These are phyloP conservation scores for Amblyteles armatorius DNA, from an alignment of 2,888 invertebrate species.

Conservation along the genomic window DNA sequence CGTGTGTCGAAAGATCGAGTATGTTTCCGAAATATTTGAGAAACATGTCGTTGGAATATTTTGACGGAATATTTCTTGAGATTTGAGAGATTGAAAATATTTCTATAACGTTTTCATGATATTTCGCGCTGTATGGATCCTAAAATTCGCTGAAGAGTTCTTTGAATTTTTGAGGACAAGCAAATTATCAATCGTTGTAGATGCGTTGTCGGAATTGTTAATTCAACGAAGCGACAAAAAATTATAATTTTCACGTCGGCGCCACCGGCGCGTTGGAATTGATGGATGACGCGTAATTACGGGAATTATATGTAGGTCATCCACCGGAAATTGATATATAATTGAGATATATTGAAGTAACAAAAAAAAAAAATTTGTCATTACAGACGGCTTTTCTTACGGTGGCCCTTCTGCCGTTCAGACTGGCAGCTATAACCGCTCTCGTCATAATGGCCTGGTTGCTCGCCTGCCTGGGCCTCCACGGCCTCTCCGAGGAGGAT, in stretches of 20 bases:
- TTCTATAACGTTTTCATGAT: no score
- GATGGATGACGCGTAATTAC: not conserved
- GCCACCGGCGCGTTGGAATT: not conserved
- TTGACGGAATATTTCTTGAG: no score
- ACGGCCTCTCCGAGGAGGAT: slow-evolving; percentile 93
- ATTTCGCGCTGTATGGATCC: no score
- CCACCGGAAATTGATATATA: not conserved
- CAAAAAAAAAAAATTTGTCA: not conserved
- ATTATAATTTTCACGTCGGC: not conserved
- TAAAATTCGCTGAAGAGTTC: no score
- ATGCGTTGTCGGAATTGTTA: not conserved
- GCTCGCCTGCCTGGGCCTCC: slow-evolving; percentile 92
- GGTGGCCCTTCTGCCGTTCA: slow-evolving; percentile 92
- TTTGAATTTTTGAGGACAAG: no score
- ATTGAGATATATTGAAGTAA: not conserved
- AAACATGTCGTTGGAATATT: not conserved
- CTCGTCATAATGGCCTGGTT: slow-evolving; percentile 94
- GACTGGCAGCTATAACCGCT: slow-evolving; percentile 91
- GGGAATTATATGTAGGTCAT: not conserved
- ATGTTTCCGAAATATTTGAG: not conserved
- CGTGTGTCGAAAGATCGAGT: no score
- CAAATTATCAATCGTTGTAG: no score
- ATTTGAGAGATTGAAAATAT: no score
- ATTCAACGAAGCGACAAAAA: not conserved
- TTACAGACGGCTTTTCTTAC: slow-evolving; percentile 94